Evolutionary conservation across 2,113 vertebrate species (phyloP), one percentile per base, ranked within the genome.

Genomic region (Clarias magur): DNA sequence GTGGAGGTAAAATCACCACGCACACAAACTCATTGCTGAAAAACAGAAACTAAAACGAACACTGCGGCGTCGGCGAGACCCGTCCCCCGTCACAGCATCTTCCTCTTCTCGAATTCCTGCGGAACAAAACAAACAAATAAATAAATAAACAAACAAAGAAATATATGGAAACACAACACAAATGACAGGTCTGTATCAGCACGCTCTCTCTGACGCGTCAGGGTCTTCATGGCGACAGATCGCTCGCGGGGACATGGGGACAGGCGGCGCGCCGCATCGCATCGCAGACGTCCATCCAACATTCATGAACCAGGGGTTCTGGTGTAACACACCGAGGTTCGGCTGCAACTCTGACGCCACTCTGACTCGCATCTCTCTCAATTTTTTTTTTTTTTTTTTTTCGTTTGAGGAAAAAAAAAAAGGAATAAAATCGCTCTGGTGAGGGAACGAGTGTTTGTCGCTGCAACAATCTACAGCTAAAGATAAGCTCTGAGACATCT

Each of bases 81-180:
- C 27, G 30, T 21, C 60, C 12, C 42, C 10, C 63, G 88, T 94
- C 93, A 96, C 93, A 96, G 90, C 94, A 96, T 93, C 92, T 95
- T 96, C 93, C 95, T 95, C 93, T 96, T 95, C 93, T 96, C 95
- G 88, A 96, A 96, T 91, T 96, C 95, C 95, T 96, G 88, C 2
- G 78, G 48, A 48, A 48, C 70, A 92, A 81, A 87, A 88, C 72
- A 92, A 60, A 89, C 10, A 65, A 80, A 56, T 0, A 21, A n/a
- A 21, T 38, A 10, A 57, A 79, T 79, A 70, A 42, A 73, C 21
- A 80, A 80, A 78, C n/a, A 19, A 9, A 13, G 15, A 6, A 38
- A 38, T 38, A 38, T 2, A 38, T 38, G 2, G 34, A 38, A 38
- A 38, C 30, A 3, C 16, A 25, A 54, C 12, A 78, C 72, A 75